Base-by-base conservation (phyloP, 2,113 vertebrate species). In the Chionodraco myersi region DNA sequence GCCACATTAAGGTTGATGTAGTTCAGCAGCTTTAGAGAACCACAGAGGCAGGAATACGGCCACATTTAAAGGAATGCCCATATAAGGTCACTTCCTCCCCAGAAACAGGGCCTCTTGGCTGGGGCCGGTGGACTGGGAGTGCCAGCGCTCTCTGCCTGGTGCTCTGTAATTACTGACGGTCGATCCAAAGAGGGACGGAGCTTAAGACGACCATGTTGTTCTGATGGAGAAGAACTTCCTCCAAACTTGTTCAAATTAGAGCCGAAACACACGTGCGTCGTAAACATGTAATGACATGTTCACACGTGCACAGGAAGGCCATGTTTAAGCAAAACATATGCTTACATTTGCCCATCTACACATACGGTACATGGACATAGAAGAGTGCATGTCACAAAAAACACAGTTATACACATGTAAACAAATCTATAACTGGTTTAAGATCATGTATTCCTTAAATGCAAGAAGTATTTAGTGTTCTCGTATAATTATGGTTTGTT, bases 1-100 rank as follows among this genome's bases (percentile, higher is more conserved):
- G 23, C 53, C 58, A 61, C 41, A 59, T 26, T 15, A 18, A 79
- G 83, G 72, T 85, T 80, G 73, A 12, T 77, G 49, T 61, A 63
- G 82, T 84, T 77, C 69, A 75, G 75, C 44, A 34, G 16, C 36
- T 75, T 45, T 66, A 54, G 45, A 47, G 52, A 69, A 58, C 26
- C 49, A 47, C 62, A 62, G 13, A 52, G 36, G 8, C 51, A 5
- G 30, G 15, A 58, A 54, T 44, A 26, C 8, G 44, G 59, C 74
- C 75, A 41, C 58, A 69, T 15, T 71, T 41, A 36, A 62, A 66
- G 26, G 26, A 64, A 21, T 90, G 81, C 66, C 92, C 91, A 92
- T 93, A 69, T 93, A 93, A 61, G 93, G 89, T 26, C 78, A 73
- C 86, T 92, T 93, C 93, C 93, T 87, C 62, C 74, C 60, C 49